Percentiles rank a stretch among this genome's conserved stretches.
Conservation (phyloP, 2,113 vertebrate species). For the Anoura caudifer region DNA sequence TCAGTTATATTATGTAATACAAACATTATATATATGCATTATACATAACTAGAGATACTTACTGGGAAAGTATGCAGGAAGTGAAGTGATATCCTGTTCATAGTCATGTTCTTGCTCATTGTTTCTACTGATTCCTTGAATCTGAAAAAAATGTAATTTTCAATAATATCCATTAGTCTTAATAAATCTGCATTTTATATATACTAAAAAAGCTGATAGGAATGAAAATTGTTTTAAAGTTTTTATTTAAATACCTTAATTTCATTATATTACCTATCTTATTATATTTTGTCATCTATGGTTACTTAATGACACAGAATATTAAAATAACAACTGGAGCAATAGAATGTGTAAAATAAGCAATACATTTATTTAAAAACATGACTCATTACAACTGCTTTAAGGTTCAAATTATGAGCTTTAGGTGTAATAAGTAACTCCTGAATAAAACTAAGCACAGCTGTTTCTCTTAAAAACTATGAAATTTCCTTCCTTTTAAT, state of each 20-base stretch:
- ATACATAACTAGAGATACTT: slow-evolving; percentile 56
- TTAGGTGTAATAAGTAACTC: background rate
- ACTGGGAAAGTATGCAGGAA: slow-evolving; percentile 35
- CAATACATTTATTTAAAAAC: background rate
- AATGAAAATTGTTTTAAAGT: background rate
- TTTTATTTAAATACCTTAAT: slow-evolving; percentile 21
- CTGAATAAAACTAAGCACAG: background rate
- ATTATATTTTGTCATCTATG: background rate
- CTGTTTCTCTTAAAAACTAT: background rate
- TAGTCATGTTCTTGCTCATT: slow-evolving; percentile 20
- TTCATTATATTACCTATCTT: background rate
- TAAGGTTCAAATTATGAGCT: background rate
- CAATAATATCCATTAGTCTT: background rate
- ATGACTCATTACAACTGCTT: background rate
- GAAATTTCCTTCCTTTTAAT: background rate
- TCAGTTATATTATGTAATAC: background rate
- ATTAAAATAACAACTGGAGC: background rate
- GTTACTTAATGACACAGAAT: background rate
- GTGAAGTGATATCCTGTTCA: slow-evolving; percentile 16
- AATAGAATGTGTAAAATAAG: background rate
- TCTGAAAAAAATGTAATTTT: slow-evolving; percentile 68
- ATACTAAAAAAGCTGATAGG: background rate
- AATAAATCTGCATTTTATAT: background rate
- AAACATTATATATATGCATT: background rate
- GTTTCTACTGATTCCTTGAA: slow-evolving; percentile 33